Percentiles rank a stretch among this genome's conserved stretches.
phyloP scores from a whole-genome alignment of 2,888 invertebrate species.

The Piscicola geometra region DNA sequence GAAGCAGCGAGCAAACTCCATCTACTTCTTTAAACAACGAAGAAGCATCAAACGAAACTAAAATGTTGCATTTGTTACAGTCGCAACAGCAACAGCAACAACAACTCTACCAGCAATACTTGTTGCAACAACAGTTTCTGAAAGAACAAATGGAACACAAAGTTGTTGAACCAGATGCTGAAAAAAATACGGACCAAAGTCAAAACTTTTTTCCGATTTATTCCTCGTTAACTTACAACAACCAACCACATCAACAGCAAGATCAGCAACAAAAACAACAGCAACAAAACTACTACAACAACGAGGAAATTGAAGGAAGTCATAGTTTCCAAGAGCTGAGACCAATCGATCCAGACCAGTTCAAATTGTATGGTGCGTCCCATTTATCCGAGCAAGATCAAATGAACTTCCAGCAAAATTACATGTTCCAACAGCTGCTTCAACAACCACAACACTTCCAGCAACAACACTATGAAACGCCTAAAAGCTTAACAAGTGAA shows the following conservation, averaged over 20 bases:
- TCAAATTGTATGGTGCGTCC: not conserved
- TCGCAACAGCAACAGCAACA: not conserved
- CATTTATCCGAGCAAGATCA: conserved; percentile 7
- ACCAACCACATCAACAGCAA: not conserved
- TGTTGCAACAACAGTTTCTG: conserved; percentile 6
- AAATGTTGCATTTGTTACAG: not conserved
- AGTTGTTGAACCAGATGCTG: not conserved
- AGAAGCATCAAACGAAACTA: not conserved
- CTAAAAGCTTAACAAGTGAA: not conserved
- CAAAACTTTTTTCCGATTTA: too few relatives aligned
- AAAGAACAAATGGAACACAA: not conserved
- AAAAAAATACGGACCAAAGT: not conserved
- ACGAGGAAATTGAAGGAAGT: conserved; percentile 10
- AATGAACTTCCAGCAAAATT: not conserved
- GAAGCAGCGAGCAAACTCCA: conserved; percentile 5
- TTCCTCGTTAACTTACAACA: not conserved
- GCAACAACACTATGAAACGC: not conserved
- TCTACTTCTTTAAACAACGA: too few relatives aligned
- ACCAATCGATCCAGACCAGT: conserved; percentile 29
- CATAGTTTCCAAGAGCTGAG: conserved; percentile 27
- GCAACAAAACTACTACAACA: not conserved
- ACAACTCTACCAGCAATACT: conserved; percentile 9
- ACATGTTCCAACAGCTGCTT: not conserved
- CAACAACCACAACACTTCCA: conserved; percentile 27
- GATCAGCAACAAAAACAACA: conserved; percentile 11